phyloP scores from a whole-genome alignment of 2,888 invertebrate species.

The Tinea semifulvella region DNA sequence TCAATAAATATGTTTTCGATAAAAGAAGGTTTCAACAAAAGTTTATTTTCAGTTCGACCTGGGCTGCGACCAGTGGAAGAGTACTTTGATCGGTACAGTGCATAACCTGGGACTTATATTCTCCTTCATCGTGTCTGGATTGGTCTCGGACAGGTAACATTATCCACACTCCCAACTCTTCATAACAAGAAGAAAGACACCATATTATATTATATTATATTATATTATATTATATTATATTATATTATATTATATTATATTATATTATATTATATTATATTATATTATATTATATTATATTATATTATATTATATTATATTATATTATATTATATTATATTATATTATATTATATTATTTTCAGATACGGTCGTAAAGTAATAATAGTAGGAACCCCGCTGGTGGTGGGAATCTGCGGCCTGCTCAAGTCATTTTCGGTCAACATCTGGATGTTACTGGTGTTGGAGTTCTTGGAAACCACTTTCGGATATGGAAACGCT shows the following conservation, averaged over 20 bases:
- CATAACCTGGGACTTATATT: constrained; percentile 78
- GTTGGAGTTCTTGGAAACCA: constrained; percentile 79
- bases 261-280: constrained; percentile 10
- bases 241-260: too few species aligned
- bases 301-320: too few species aligned
- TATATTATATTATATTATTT: constrained; percentile 16
- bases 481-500: constrained; percentile 65
- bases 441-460: constrained; percentile 73
- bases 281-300: too few species aligned
- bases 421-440: constrained; percentile 73
- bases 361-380: constrained; percentile 54
- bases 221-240: too few species aligned
- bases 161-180: too few species aligned
- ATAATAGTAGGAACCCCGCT: constrained; percentile 52
- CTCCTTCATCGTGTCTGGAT: constrained; percentile 73
- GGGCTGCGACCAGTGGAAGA: constrained; percentile 76
- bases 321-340: too few species aligned
- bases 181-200: too few species aligned
- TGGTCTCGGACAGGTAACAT: constrained; percentile 76
- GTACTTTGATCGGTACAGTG: constrained; percentile 76
- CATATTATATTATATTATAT: too few species aligned
- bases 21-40: too few species aligned
- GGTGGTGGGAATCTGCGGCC: constrained; percentile 69
- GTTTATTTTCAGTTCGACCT: constrained; percentile 69
- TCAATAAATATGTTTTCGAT: too few species aligned